phyloP scores from a whole-genome alignment of 2,113 vertebrate genomes.

The Nicator chloris region DNA sequence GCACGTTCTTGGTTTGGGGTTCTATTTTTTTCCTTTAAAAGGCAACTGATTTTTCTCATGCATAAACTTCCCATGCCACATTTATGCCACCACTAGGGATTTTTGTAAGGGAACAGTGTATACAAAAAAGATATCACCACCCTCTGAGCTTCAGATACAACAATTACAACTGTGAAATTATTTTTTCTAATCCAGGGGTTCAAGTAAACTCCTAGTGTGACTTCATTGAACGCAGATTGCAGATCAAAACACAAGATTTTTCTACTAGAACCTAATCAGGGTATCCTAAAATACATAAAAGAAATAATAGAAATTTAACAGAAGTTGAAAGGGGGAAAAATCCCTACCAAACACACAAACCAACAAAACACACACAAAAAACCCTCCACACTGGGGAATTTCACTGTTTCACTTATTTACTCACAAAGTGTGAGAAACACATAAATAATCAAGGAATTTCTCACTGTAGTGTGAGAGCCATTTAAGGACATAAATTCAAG shows the following conservation, averaged over 20 bases:
- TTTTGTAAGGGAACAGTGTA: background rate
- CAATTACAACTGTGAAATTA: background rate
- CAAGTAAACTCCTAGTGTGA: background rate
- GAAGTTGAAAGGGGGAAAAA: background rate
- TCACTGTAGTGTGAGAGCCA: fast-evolving
- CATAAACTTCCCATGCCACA: background rate
- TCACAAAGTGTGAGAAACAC: background rate
- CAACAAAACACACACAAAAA: background rate
- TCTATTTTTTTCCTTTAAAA: background rate
- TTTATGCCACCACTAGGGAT: background rate
- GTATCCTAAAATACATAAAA: background rate
- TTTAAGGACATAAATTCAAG: background rate
- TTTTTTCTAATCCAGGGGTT: background rate
- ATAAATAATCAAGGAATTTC: background rate
- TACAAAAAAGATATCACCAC: background rate
- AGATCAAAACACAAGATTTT: background rate
- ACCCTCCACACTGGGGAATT: background rate
- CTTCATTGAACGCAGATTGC: background rate
- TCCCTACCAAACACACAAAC: background rate
- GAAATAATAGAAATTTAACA: background rate
- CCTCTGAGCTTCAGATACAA: background rate
- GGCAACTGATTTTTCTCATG: background rate
- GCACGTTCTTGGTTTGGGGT: fast-evolving
- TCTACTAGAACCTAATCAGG: background rate
- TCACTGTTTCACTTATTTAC: background rate